Evolutionary conservation across 2,888 invertebrate genomes (phyloP), one percentile per base, ranked within the genome.

Genomic region (Barypeithes pellucidus): DNA sequence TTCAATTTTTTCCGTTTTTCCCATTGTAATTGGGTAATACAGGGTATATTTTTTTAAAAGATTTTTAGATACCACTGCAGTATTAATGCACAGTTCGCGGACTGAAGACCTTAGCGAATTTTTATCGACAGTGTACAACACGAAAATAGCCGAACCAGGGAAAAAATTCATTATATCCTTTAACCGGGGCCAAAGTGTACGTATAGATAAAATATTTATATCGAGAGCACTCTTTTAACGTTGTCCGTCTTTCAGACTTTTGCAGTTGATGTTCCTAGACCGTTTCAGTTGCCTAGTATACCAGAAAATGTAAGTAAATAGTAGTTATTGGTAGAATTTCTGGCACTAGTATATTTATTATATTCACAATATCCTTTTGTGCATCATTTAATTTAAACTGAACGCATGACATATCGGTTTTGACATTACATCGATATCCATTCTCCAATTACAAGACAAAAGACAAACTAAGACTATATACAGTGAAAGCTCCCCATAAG

Each of bases 281-380:
- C 93, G 81, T 92, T 92, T 80, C 93, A 93, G 83, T 88, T 99
- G 80, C 98, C 98, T 18, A 95, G 94, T 86, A 96, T 99, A 88
- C 97, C 97, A 66, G 95, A 97, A 87, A 98, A 97, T 90, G 98
- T 97, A 87, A 92, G 94, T 24, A 12, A 7, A 24, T 43, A 29
- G 24, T 24, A 20, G 39, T 39, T 39, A 39, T 39, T 39, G 1
- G n/a, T 39, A 9, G 7, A n/a, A 39, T 8, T 8, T 39, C 1
- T n/a, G n/a, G 33, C 33, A 4, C 33, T 33, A n/a, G n/a, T n/a
- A n/a, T n/a, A n/a, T n/a, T n/a, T n/a, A n/a, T n/a, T n/a, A n/a
- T n/a, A n/a, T n/a, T n/a, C n/a, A n/a, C n/a, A n/a, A n/a, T n/a
- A n/a, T n/a, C n/a, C n/a, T n/a, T n/a, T n/a, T n/a, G n/a, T n/a